Percentiles rank a stretch among this genome's conserved stretches.
Evolutionary conservation across 2,113 vertebrate genomes (phyloP).

Genomic region (Dipodomys ordii): DNA sequence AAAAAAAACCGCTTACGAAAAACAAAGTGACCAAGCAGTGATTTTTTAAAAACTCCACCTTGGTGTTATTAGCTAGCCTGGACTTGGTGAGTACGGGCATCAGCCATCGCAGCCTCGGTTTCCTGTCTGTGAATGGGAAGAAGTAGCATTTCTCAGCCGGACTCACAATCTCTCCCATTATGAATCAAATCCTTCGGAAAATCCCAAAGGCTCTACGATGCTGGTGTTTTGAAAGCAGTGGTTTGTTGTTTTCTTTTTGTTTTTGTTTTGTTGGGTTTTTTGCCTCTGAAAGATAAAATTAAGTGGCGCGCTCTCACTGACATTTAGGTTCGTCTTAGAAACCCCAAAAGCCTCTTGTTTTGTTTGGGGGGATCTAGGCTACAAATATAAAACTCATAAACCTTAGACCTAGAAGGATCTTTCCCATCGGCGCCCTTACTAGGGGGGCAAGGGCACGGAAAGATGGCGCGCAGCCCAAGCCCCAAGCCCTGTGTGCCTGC

Average conservation of each 20-base stretch:
- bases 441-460: background rate
- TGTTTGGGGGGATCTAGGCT: too few relatives aligned
- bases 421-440: background rate
- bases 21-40: background rate
- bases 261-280: background rate
- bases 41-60: background rate
- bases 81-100: background rate
- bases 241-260: too few relatives aligned
- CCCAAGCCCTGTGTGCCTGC: background rate
- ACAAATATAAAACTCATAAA: background rate
- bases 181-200: background rate
- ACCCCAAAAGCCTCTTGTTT: too few relatives aligned
- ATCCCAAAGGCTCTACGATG: background rate
- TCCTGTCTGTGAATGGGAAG: slow-evolving; percentile 13
- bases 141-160: background rate
- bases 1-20: background rate
- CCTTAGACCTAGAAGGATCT: background rate
- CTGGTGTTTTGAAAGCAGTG: slow-evolving; percentile 3
- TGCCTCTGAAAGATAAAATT: background rate
- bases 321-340: background rate
- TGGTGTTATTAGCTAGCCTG: background rate
- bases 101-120: background rate
- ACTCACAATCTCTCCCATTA: background rate
- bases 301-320: background rate
- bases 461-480: background rate